Evolutionary conservation across 2,113 vertebrate species (phyloP).

Genomic region (Cyprichromis sp.): DNA sequence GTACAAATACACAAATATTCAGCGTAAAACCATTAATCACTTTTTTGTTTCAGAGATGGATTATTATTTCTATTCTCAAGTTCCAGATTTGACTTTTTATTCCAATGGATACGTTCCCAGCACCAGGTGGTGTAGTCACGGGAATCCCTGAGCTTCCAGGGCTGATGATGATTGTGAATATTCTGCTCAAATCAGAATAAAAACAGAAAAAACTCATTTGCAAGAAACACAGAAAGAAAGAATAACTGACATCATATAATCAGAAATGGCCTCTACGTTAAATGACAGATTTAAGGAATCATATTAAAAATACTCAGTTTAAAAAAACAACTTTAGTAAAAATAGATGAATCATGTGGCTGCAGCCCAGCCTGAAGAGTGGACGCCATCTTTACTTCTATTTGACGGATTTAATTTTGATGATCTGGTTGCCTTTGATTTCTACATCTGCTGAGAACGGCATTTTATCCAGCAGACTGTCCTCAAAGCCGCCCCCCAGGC

Average conservation of each 20-base stretch:
- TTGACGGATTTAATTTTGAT: rapidly evolving
- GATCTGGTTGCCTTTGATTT: background rate
- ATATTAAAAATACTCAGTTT: background rate
- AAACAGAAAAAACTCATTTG: background rate
- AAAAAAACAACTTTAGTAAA: background rate
- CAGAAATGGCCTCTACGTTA: background rate
- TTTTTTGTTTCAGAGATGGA: too few relatives aligned
- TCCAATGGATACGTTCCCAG: too few relatives aligned
- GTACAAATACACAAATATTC: too few relatives aligned
- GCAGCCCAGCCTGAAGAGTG: background rate
- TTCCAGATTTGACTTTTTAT: too few relatives aligned
- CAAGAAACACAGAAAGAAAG: too few relatives aligned
- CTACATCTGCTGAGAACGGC: background rate
- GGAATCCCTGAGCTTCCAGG: background rate
- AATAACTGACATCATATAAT: background rate
- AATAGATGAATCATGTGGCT: background rate
- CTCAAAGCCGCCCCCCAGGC: background rate
- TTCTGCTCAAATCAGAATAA: background rate
- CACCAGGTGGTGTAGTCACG: too few relatives aligned
- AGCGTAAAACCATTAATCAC: too few relatives aligned
- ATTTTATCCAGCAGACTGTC: background rate
- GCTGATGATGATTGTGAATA: background rate
- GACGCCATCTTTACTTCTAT: background rate
- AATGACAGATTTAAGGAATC: background rate
- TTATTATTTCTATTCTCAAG: too few relatives aligned